These are phyloP conservation scores for Sinocyclocheilus grahami DNA, from an alignment of 2,113 vertebrate species.

Conservation along the genomic window DNA sequence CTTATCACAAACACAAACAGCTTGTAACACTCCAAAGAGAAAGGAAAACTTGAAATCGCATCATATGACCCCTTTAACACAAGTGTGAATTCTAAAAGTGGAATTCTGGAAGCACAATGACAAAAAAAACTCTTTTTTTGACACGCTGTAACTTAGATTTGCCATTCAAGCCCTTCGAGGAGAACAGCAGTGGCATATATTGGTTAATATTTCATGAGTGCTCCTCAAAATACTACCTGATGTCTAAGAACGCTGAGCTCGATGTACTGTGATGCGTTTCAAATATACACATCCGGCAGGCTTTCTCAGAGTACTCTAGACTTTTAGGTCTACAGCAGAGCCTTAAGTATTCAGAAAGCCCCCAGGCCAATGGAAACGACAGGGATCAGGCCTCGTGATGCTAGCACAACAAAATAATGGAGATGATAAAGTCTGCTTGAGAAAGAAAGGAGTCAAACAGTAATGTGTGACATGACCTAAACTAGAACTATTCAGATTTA, in stretches of 20 bases:
- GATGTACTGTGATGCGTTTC: conserved; percentile 31
- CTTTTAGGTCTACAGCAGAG: conserved; percentile 23
- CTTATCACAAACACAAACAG: no score
- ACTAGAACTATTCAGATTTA: not conserved
- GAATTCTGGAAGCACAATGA: conserved; percentile 19
- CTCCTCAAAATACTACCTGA: conserved; percentile 42
- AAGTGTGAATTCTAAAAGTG: not conserved
- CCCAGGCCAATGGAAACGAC: not conserved
- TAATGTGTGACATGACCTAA: not conserved
- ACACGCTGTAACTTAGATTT: conserved; percentile 22
- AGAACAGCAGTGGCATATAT: conserved; percentile 17
- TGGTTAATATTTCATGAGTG: conserved; percentile 50
- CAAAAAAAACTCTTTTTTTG: not conserved
- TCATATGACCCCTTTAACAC: no score
- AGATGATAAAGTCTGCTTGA: not conserved
- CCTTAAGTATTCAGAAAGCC: conserved; percentile 22
- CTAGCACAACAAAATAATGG: not conserved
- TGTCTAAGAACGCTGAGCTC: conserved; percentile 40
- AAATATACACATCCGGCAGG: conserved; percentile 1
- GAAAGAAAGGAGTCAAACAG: not conserved
- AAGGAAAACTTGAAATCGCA: no score
- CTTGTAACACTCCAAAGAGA: no score
- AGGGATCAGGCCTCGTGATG: not conserved
- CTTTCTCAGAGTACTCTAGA: conserved; percentile 1
- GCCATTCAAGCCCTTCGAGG: conserved; percentile 3